Percentiles rank a stretch among this genome's conserved stretches.
Conservation (phyloP, 2,113 vertebrate genomes). For the Oceanodroma tethys region DNA sequence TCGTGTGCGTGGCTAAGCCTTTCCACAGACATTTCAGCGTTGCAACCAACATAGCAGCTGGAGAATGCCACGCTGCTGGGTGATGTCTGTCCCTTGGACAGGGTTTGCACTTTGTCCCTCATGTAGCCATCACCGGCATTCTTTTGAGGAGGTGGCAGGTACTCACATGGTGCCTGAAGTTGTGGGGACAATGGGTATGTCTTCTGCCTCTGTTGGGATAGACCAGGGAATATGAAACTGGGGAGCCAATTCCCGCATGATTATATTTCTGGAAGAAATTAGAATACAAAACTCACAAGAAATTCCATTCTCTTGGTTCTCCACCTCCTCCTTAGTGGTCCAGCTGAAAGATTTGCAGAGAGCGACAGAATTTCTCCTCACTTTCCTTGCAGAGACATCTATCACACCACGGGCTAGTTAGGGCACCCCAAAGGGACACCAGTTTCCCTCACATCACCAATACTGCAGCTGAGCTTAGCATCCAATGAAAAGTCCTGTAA, state of each 20-base stretch:
- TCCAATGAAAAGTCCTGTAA: neutral
- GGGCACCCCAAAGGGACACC: neutral
- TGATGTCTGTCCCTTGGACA: neutral
- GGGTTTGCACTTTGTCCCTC: neutral
- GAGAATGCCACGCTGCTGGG: neutral
- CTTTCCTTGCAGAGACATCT: neutral
- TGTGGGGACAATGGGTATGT: conserved; percentile 98
- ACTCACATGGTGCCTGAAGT: conserved; percentile 99
- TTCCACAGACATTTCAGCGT: neutral
- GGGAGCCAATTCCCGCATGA: conserved; percentile 96
- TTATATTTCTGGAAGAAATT: conserved; percentile 86
- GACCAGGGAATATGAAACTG: conserved; percentile 99
- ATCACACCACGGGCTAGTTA: neutral
- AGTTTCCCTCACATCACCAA: neutral
- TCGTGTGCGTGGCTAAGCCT: neutral
- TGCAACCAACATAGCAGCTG: neutral
- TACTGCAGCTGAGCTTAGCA: neutral
- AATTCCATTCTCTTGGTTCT: neutral
- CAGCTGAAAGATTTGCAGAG: neutral
- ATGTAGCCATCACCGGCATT: neutral
- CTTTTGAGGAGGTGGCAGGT: neutral
- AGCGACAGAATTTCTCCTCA: neutral
- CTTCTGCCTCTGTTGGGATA: conserved; percentile 96
- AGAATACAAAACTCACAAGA: neutral
- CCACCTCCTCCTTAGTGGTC: neutral